These are phyloP conservation scores for Muntiacus reevesi DNA, from an alignment of 2,113 vertebrate species.

Conservation along the genomic window DNA sequence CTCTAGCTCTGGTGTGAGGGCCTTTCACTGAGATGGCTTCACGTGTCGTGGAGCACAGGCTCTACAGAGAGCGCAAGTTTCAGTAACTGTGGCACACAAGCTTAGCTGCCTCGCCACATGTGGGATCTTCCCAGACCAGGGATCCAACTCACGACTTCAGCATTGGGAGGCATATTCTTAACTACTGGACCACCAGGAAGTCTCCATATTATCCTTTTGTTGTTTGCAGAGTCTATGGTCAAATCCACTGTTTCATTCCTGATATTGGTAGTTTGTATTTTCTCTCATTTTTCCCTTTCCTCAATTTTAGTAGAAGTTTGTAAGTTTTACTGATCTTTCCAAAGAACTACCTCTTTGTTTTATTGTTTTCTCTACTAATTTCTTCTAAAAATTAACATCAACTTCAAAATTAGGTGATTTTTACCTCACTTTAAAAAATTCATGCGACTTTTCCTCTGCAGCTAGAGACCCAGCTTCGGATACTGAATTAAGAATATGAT, in stretches of 20 bases:
- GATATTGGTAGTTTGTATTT: background rate
- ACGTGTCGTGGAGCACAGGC: background rate
- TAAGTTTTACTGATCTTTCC: constrained; percentile 8
- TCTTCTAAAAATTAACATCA: background rate
- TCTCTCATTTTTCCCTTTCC: background rate
- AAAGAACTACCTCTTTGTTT: background rate
- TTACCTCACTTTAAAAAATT: background rate
- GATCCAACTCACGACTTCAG: background rate
- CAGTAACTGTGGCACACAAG: background rate
- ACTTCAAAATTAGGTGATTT: background rate
- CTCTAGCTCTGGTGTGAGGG: background rate
- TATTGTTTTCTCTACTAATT: background rate
- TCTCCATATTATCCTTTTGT: background rate
- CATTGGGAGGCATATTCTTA: background rate
- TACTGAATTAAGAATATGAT: background rate
- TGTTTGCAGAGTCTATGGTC: background rate
- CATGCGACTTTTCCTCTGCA: background rate
- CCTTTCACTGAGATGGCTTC: background rate
- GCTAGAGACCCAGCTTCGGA: background rate
- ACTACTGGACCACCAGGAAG: background rate
- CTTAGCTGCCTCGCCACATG: rapidly evolving
- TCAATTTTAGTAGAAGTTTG: background rate
- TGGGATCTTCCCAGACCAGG: background rate
- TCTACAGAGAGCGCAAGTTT: background rate
- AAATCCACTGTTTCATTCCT: background rate